Evolutionary conservation across 1,140 invertebrate genomes (phyloP).

Genomic region (Bilobella aurantiaca): DNA sequence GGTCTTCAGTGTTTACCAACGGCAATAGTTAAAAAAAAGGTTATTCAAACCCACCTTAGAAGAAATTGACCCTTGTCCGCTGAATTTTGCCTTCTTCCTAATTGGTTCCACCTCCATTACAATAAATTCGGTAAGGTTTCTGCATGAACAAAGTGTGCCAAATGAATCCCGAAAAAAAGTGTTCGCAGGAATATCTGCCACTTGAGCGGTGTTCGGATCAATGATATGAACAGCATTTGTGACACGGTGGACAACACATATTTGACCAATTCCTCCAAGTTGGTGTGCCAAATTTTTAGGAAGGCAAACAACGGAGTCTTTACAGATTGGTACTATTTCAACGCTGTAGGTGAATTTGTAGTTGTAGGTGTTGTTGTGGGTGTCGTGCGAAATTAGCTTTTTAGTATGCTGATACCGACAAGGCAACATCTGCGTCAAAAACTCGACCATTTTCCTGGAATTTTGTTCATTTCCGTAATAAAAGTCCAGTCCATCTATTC

Average conservation of each 20-base stretch:
- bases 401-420: conserved; percentile 78
- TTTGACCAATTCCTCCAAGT: conserved; percentile 79
- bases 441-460: conserved; percentile 93
- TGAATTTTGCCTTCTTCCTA: conserved; percentile 60
- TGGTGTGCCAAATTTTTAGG: conserved; percentile 75
- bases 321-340: conserved; percentile 93
- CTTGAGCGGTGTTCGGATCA: conserved; percentile 83
- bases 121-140: conserved; percentile 82
- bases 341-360: conserved; percentile 88
- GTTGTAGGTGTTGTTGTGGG: conserved; percentile 91
- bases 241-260: conserved; percentile 82
- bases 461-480: conserved; percentile 80
- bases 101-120: conserved; percentile 91
- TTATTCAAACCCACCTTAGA: conserved; percentile 46
- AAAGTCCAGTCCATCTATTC: conserved; percentile 95
- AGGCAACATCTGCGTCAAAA: conserved; percentile 73
- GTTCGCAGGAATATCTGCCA: conserved; percentile 70
- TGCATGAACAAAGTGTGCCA: conserved; percentile 72
- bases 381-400: conserved; percentile 94
- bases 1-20: no score
- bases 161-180: conserved; percentile 82
- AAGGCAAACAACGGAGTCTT: conserved; percentile 90
- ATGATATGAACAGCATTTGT: conserved; percentile 84
- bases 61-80: conserved; percentile 76
- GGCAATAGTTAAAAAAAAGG: no score